A percentile compares a stretch with the other conserved stretches of the same genome.
These are phyloP conservation scores for Spialia ferax DNA, from an alignment of 2,888 invertebrate species.

Conservation along the genomic window DNA sequence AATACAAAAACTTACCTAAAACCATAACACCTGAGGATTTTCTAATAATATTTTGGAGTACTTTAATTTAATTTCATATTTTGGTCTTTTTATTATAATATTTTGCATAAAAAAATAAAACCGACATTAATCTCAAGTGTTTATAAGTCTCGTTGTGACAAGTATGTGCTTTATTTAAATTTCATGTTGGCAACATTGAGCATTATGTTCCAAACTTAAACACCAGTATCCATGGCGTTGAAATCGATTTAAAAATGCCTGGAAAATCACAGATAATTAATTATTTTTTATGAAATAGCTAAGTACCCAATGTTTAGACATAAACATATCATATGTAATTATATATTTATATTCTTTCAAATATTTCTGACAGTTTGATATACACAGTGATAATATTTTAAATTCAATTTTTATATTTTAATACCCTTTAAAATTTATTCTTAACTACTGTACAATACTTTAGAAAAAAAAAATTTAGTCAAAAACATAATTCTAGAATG, in stretches of 20 bases:
- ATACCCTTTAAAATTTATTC: too few relatives aligned
- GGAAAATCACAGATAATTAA: neutral
- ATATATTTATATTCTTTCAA: neutral
- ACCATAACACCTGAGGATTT: neutral
- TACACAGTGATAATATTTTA: too few relatives aligned
- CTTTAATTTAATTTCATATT: too few relatives aligned
- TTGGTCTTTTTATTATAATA: too few relatives aligned
- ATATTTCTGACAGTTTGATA: neutral
- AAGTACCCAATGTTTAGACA: neutral
- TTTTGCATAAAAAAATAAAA: neutral
- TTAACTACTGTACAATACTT: neutral
- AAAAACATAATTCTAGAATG: neutral
- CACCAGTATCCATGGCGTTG: neutral
- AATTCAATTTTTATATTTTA: too few relatives aligned
- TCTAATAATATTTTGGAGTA: too few relatives aligned
- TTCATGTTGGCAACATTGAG: constrained; percentile 11
- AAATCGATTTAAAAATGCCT: neutral
- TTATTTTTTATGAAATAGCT: neutral
- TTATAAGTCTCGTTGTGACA: neutral
- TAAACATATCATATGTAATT: too few relatives aligned
- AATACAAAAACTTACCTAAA: neutral
- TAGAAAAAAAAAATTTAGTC: neutral
- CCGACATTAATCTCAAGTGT: neutral
- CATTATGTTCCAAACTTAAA: neutral
- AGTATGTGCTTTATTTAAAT: neutral